These are phyloP conservation scores for Xylophagus ater DNA, from an alignment of 2,888 invertebrate genomes.

Conservation along the genomic window DNA sequence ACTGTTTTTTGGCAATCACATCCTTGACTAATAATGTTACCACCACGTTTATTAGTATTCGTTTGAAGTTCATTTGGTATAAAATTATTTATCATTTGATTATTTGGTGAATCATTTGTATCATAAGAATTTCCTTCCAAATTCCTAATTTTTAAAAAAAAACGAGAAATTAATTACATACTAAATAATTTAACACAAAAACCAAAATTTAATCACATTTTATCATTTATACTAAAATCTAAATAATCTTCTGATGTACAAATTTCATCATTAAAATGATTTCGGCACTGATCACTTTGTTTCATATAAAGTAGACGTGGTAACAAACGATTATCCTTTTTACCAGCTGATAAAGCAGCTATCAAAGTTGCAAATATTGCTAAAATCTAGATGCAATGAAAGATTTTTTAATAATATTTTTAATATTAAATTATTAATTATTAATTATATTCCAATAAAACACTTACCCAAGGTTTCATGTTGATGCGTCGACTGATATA, in stretches of 20 bases:
- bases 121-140: not conserved
- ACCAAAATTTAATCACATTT: not conserved
- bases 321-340: slow-evolving; percentile 5
- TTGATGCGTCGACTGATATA: slow-evolving; percentile 3
- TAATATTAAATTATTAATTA: not conserved
- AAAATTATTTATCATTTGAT: not conserved
- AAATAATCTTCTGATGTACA: not conserved
- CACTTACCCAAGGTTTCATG: slow-evolving; percentile 8
- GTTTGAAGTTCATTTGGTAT: slow-evolving; percentile 13
- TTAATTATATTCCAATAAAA: not conserved
- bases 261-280: slow-evolving; percentile 1
- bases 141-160: too few species aligned
- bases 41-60: slow-evolving; percentile 22
- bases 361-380: not conserved
- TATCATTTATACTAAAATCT: not conserved
- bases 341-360: not conserved
- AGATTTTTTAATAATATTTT: not conserved
- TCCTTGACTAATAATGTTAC: slow-evolving; percentile 20
- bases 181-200: slow-evolving; percentile 2
- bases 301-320: not conserved
- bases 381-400: slow-evolving; percentile 2
- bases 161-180: not conserved
- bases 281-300: slow-evolving; percentile 5
- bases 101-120: not conserved
- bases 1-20: slow-evolving; percentile 31